Percentiles rank a stretch among this genome's conserved stretches.
These are phyloP conservation scores for Sparus aurata DNA, from an alignment of 2,797 vertebrate genomes.

Conservation along the genomic window DNA sequence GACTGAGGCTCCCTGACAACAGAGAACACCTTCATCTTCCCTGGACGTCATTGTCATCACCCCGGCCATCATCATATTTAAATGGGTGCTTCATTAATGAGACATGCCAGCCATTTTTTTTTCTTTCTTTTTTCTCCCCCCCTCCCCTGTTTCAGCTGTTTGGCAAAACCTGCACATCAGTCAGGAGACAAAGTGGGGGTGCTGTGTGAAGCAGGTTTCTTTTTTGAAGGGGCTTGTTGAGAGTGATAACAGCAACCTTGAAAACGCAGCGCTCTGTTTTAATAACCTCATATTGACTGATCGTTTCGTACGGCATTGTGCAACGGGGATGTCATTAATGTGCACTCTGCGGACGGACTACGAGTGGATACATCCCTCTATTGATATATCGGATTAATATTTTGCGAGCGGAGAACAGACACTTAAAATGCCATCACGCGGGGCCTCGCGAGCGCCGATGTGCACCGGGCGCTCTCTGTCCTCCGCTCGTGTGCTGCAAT, in stretches of 20 bases:
- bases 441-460: background rate
- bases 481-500: slow-evolving; percentile 18
- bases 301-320: slow-evolving; percentile 41
- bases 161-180: slow-evolving; percentile 48
- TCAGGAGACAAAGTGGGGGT: slow-evolving; percentile 36
- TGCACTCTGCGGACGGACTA: slow-evolving; percentile 16
- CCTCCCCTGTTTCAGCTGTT: slow-evolving; percentile 43
- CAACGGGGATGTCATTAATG: slow-evolving; percentile 40
- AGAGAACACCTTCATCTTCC: slow-evolving; percentile 70
- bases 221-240: slow-evolving; percentile 20
- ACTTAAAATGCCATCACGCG: slow-evolving; percentile 15
- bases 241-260: slow-evolving; percentile 42
- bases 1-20: slow-evolving; percentile 75
- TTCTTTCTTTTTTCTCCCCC: background rate
- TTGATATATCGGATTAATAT: slow-evolving; percentile 39
- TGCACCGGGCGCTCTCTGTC: background rate
- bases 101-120: slow-evolving; percentile 48
- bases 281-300: slow-evolving; percentile 50
- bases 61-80: slow-evolving; percentile 62
- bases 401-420: slow-evolving; percentile 10
- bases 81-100: slow-evolving; percentile 56
- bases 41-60: slow-evolving; percentile 59
- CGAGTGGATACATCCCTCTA: slow-evolving; percentile 38
- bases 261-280: slow-evolving; percentile 32
- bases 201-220: slow-evolving; percentile 22